Base-by-base conservation (phyloP, 2,888 invertebrate species). In the Diarsia brunnea region DNA sequence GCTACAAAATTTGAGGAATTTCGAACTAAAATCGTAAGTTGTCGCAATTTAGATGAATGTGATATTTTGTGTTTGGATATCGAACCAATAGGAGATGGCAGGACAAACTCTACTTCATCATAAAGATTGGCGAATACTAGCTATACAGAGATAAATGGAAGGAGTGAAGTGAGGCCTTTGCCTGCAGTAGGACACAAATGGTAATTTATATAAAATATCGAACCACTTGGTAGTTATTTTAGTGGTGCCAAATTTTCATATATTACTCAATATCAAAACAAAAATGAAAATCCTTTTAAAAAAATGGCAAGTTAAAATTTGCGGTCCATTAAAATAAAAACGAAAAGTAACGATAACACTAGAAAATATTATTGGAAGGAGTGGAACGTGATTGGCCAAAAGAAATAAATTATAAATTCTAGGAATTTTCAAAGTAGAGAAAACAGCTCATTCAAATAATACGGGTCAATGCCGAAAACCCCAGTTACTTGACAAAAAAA, bases 31-130 rank as follows among this genome's bases (percentile, higher is more conserved):
- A 47, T 27, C 4, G 19, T 14, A 16, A 4, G 31, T n/a, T 24
- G 19, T 2, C 31, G 16, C 19, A 5, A 63, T 53, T 95, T 95
- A 93, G 93, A 95, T 95, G 94, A 94, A 95, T 93, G 91, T 91
- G 92, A 95, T 94, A 94, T 94, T 93, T 94, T 91, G 93, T 92
- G 91, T 93, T 94, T 92, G 89, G 88, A 85, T 91, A 90, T 90
- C 87, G 90, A 89, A 85, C 88, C 31, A 31, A 31, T 3, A 31
- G 31, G 31, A 31, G 31, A 31, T 4, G 31, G 31, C 31, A 3
- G 31, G 31, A 31, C 31, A 4, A 2, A 31, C 31, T 31, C 31
- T 2, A 31, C 31, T 31, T 31, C 4, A 3, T 31, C 4, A 31
- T 31, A 31, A 31, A 31, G 31, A 31, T 31, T 31, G 2, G 31